phyloP scores from a whole-genome alignment of 2,888 invertebrate genomes.

The Pseudoips prasinana region DNA sequence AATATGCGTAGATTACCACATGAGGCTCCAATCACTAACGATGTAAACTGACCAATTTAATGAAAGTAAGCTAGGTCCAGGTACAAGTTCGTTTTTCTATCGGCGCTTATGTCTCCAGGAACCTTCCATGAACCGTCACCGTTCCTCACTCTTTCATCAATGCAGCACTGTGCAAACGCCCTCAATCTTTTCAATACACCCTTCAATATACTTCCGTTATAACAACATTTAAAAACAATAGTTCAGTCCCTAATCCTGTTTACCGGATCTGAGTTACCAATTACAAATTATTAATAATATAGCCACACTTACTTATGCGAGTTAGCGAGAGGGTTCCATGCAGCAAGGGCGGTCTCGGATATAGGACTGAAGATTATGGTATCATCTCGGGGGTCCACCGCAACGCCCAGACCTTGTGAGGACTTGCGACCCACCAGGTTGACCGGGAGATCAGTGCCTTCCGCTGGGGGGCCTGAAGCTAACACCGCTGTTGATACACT shows the following conservation, averaged over 20 bases:
- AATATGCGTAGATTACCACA: no score
- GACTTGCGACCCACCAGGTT: slow-evolving; percentile 91
- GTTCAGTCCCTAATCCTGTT: no score
- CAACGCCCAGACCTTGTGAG: slow-evolving; percentile 90
- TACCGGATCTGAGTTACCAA: no score
- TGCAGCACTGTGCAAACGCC: slow-evolving; percentile 14
- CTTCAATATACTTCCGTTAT: no score
- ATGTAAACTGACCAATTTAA: slow-evolving; percentile 1
- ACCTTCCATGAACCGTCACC: slow-evolving; percentile 11
- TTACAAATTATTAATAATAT: no score
- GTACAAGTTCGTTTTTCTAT: slow-evolving; percentile 8
- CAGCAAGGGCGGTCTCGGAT: slow-evolving; percentile 90
- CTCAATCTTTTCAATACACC: slow-evolving; percentile 19
- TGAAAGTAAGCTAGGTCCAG: slow-evolving; percentile 1
- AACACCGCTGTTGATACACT: slow-evolving; percentile 89
- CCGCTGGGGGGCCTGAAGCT: slow-evolving; percentile 87
- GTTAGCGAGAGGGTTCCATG: slow-evolving; percentile 89
- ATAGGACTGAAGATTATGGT: slow-evolving; percentile 90
- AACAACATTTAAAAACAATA: no score
- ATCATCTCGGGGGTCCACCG: slow-evolving; percentile 87
- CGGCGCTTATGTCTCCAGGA: slow-evolving; percentile 6
- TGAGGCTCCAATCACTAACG: slow-evolving; percentile 3
- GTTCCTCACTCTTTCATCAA: slow-evolving; percentile 9
- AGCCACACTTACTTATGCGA: slow-evolving; percentile 83
- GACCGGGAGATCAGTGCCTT: slow-evolving; percentile 87